phyloP scores from a whole-genome alignment of 2,113 vertebrate species.

The Malurus cyaneus region DNA sequence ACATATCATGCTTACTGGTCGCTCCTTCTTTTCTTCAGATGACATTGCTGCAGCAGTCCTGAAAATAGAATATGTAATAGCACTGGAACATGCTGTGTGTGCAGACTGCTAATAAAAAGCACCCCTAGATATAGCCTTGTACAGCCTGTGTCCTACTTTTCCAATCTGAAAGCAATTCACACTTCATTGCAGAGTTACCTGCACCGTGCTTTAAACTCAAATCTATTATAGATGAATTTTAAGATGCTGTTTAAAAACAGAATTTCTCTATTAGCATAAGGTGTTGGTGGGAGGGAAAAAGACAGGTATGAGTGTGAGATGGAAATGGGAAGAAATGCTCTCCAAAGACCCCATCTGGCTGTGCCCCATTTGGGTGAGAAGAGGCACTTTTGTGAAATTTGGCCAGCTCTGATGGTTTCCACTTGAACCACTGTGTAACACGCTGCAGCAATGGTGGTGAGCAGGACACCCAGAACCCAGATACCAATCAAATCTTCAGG shows the following conservation, averaged over 20 bases:
- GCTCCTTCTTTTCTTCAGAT: slow-evolving; percentile 90
- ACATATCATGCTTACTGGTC: slow-evolving; percentile 85
- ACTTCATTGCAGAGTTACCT: not conserved
- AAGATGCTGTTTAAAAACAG: not conserved
- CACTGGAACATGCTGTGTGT: not conserved
- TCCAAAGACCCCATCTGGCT: not conserved
- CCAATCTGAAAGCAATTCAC: not conserved
- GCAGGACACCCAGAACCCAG: not conserved
- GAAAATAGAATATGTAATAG: slow-evolving; percentile 65
- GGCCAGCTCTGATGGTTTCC: not conserved
- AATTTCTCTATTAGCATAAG: not conserved
- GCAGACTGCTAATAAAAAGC: not conserved
- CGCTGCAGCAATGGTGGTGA: not conserved
- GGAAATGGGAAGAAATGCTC: not conserved
- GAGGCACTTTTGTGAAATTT: not conserved
- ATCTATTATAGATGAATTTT: not conserved
- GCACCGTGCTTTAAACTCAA: not conserved
- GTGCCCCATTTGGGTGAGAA: not conserved
- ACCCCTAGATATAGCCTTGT: not conserved
- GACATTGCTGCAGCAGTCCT: slow-evolving; percentile 86
- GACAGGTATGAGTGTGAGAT: not conserved
- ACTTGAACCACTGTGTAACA: rapidly evolving
- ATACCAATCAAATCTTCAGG: not conserved
- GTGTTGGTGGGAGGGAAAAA: not conserved
- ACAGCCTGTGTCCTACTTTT: slow-evolving; percentile 27